Evolutionary conservation across 2,888 invertebrate species (phyloP), one percentile per base, ranked within the genome.

Genomic region (Mellilla xanthometata): DNA sequence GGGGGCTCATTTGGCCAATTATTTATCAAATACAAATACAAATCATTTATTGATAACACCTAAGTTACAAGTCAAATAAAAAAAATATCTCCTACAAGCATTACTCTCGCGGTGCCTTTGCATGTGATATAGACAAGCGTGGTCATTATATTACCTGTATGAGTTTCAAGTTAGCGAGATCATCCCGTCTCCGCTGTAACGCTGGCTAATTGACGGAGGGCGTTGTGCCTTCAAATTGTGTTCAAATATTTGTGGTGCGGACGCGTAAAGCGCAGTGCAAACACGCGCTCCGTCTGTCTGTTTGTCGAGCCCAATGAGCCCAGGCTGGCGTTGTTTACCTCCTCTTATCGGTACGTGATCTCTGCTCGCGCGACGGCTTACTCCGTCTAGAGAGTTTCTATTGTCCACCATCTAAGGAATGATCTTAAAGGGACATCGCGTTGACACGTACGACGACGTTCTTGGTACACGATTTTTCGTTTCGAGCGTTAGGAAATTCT

Each of bases 221-320:
- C 78, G 80, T 79, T 71, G 79, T 82, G 72, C 83, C 83, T 81
- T 82, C 78, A 85, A 87, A 87, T 88, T 86, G 80, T 79, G 75
- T 63, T 77, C 72, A 82, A 88, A 87, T 85, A 85, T 88, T 88
- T 57, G 72, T 67, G 44, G 32, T 59, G 65, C 61, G 76, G 71
- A 67, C 72, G 60, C 70, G 73, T 75, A 72, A 70, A 79, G 81
- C 81, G 71, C 70, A 67, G 58, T 52, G 73, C 72, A 87, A 84
- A 87, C 79, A 83, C 50, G 42, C 52, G 56, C 64, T 59, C 58
- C 65, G 65, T 52, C 64, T 65, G 73, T 62, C 54, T 84, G 76
- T 87, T 86, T 87, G 81, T 54, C 33, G 65, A 73, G 72, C 60
- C 74, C 79, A 72, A 81, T 67, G 79, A 82, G 81, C 69, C 69